Percentiles rank a stretch among this genome's conserved stretches.
Evolutionary conservation across 2,888 invertebrate species (phyloP).

Genomic region (Plutella xylostella): DNA sequence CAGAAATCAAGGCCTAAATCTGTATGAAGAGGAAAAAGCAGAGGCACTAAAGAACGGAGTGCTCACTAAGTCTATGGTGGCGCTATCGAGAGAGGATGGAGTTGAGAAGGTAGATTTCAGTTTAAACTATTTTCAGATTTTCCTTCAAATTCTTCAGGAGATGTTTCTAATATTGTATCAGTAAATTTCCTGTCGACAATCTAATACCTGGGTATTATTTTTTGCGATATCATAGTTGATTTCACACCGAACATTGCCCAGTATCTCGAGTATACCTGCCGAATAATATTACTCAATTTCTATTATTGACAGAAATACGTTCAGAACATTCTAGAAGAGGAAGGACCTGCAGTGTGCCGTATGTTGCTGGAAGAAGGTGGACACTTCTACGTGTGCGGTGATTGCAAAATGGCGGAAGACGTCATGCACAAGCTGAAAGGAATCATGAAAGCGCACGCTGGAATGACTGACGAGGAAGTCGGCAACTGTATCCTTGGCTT

Average conservation of each 20-base stretch:
- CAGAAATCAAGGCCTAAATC: constrained; percentile 79
- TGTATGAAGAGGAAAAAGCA: constrained; percentile 85
- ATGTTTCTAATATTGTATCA: too few species aligned
- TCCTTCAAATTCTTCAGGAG: too few species aligned
- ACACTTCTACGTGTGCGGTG: constrained; percentile 96
- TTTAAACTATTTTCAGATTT: too few species aligned
- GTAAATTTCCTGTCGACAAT: too few species aligned
- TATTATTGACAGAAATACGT: constrained; percentile 82
- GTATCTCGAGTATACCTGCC: too few species aligned
- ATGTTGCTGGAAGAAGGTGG: constrained; percentile 82
- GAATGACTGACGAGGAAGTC: constrained; percentile 80
- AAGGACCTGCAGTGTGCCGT: constrained; percentile 80
- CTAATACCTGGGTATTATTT: too few species aligned
- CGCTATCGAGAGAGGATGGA: constrained; percentile 82
- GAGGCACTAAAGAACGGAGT: constrained; percentile 76
- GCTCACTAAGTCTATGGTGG: constrained; percentile 79
- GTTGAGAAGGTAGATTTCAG: constrained; percentile 74
- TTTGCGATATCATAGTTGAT: too few species aligned
- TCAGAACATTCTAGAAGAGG: constrained; percentile 85
- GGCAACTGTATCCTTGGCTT: constrained; percentile 85
- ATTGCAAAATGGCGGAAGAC: constrained; percentile 97
- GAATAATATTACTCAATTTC: too few species aligned
- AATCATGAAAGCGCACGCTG: constrained; percentile 75
- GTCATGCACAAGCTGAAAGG: constrained; percentile 89
- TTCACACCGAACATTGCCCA: too few species aligned